phyloP scores from a whole-genome alignment of 2,797 vertebrate genomes.

The Mormyrus hasselquistii region DNA sequence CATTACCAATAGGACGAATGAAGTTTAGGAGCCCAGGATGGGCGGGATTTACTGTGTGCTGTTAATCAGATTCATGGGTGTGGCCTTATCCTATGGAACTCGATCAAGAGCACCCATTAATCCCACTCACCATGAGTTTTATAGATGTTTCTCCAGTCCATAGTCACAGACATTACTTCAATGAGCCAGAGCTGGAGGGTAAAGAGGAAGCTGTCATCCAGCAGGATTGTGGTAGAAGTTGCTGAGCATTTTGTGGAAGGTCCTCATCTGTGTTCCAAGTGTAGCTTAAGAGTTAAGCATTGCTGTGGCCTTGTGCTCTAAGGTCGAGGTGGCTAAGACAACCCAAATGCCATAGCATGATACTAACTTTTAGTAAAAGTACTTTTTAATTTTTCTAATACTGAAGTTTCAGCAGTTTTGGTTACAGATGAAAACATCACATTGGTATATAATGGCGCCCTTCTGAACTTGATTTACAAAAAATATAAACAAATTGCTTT shows the following conservation, averaged over 20 bases:
- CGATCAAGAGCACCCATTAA: background rate
- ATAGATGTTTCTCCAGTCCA: background rate
- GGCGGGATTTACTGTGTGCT: background rate
- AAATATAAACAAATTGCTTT: background rate
- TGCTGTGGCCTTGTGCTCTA: background rate
- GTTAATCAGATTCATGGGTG: background rate
- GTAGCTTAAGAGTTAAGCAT: background rate
- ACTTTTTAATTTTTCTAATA: background rate
- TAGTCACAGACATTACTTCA: background rate
- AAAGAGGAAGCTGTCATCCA: background rate
- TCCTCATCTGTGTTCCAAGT: background rate
- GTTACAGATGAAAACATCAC: background rate
- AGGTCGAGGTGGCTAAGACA: background rate
- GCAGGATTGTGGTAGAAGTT: background rate
- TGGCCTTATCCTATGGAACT: background rate
- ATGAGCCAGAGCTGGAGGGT: background rate
- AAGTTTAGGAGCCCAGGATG: background rate
- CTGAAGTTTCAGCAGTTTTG: background rate
- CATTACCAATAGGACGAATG: background rate
- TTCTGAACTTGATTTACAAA: background rate
- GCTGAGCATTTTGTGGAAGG: background rate
- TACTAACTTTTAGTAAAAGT: background rate
- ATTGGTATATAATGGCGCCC: background rate
- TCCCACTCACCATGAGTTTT: background rate
- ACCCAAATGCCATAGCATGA: background rate